A percentile compares a stretch with the other conserved stretches of the same genome.
Evolutionary conservation across 2,888 invertebrate species (phyloP).

Genomic region (Yponomeuta malinellus): DNA sequence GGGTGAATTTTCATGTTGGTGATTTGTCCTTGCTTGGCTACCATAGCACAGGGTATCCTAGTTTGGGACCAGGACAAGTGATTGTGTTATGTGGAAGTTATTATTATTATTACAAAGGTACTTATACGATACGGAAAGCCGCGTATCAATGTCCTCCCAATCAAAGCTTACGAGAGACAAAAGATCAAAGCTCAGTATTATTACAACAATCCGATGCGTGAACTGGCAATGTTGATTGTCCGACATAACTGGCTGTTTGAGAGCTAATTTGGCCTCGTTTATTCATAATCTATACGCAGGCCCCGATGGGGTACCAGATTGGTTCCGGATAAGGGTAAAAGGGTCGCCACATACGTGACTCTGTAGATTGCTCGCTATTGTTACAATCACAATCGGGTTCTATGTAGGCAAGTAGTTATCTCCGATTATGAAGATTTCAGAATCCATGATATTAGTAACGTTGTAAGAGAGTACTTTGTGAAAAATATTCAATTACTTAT

Average conservation of each 20-base stretch:
- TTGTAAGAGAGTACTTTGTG: not conserved
- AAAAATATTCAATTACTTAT: too few relatives aligned
- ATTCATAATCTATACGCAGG: constrained; percentile 5
- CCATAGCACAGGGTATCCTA: too few relatives aligned
- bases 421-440: not conserved
- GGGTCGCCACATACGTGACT: constrained; percentile 7
- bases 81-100: too few relatives aligned
- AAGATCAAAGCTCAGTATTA: not conserved
- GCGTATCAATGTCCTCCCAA: too few relatives aligned
- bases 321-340: not conserved
- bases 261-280: constrained; percentile 1
- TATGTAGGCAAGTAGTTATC: not conserved
- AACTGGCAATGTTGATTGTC: not conserved
- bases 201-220: constrained; percentile 1
- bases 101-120: too few relatives aligned
- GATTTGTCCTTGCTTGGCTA: too few relatives aligned
- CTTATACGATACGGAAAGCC: too few relatives aligned
- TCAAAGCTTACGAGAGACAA: too few relatives aligned
- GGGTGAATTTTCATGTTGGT: too few relatives aligned
- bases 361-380: not conserved
- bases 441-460: not conserved
- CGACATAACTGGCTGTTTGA: not conserved
- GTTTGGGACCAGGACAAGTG: too few relatives aligned
- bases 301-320: not conserved
- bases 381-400: not conserved